Base-by-base conservation (phyloP, 2,888 invertebrate species). In the Lepidochrysops patricia region DNA sequence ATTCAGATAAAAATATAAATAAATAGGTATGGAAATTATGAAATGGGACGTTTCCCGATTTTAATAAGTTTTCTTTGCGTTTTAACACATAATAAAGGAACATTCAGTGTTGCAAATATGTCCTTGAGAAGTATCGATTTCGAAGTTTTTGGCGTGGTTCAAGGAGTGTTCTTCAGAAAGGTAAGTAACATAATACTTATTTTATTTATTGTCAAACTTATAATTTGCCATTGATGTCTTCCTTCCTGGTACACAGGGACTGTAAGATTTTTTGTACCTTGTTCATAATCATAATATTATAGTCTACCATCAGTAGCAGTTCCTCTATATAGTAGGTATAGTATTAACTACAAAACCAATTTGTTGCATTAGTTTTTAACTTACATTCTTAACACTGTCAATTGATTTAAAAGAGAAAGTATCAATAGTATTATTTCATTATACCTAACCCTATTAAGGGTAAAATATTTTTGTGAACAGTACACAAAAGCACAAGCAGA, bases 161-260 rank as follows among this genome's bases (percentile, higher is more conserved):
- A 92, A 84, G 91, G 92, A 66, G 92, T 92, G 23, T 92, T 92
- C 73, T 92, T 92, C 68, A 77, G 92, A 59, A 92, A 92, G 90
- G 92, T 91, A 77, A 68, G 69, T 43, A 2, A 35, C 0, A 35
- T 23, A 12, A n/a, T n/a, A n/a, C n/a, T n/a, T n/a, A n/a, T n/a
- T 35, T 29, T 35, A 12, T 12, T 35, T 52, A 27, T 13, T 37
- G 23, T 19, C n/a, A n/a, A n/a, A n/a, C n/a, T n/a, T n/a, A n/a
- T n/a, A n/a, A n/a, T n/a, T n/a, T n/a, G n/a, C n/a, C n/a, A n/a
- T n/a, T n/a, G n/a, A n/a, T n/a, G n/a, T n/a, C 35, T 26, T 52
- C 12, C 37, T 25, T 26, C 15, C 9, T 34, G 7, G 7, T 25
- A 12, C 6, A 29, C 6, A 43, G 29, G 19, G 5, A 48, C 15